Evolutionary conservation across 2,888 invertebrate genomes (phyloP).

Genomic region (Perithous albicinctus): DNA sequence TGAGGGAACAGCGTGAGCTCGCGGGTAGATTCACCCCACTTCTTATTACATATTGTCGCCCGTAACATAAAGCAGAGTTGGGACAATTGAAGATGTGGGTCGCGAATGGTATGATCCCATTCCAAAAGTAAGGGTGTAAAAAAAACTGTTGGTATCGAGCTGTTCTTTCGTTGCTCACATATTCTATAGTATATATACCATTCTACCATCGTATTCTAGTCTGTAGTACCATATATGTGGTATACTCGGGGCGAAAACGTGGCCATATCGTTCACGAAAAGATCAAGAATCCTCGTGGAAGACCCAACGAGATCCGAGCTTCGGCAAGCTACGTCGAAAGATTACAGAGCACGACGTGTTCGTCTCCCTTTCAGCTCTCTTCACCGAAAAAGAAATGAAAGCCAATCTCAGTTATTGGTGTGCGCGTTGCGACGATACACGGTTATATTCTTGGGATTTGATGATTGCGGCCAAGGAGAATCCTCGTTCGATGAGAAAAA

Average conservation of each 20-base stretch:
- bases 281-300: constrained; percentile 42
- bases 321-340: constrained; percentile 63
- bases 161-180: constrained; percentile 38
- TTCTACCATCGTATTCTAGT: not conserved
- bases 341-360: constrained; percentile 67
- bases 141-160: constrained; percentile 36
- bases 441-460: constrained; percentile 65
- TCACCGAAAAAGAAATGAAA: constrained; percentile 72
- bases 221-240: constrained; percentile 10
- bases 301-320: constrained; percentile 12
- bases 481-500: constrained; percentile 29
- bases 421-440: constrained; percentile 71
- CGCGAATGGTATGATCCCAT: constrained; percentile 46
- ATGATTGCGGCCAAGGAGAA: constrained; percentile 33
- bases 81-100: constrained; percentile 53
- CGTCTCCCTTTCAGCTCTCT: constrained; percentile 11
- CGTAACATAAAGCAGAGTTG: constrained; percentile 73
- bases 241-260: constrained; percentile 8
- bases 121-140: constrained; percentile 41
- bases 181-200: constrained; percentile 9
- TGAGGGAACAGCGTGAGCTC: constrained; percentile 47
- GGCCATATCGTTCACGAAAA: constrained; percentile 25
- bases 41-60: constrained; percentile 80
- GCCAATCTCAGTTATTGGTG: constrained; percentile 80
- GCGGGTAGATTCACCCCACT: constrained; percentile 69